Evolutionary conservation across 2,888 invertebrate genomes (phyloP).

Genomic region (Sipha maydis): DNA sequence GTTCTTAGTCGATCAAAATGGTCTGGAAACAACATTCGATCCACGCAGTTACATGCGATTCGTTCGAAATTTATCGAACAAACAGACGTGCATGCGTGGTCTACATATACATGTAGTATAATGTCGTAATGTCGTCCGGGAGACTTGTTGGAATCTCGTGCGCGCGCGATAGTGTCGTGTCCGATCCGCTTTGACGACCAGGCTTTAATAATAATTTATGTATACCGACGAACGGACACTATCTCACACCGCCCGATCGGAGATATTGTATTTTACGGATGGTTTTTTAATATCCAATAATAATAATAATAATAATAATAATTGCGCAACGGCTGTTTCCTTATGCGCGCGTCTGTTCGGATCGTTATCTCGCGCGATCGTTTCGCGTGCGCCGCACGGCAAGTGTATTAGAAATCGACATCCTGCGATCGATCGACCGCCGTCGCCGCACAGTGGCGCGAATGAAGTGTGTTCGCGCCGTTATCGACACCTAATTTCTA

Average conservation of each 20-base stretch:
- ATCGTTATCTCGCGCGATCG: constrained; percentile 30
- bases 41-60: too few species aligned
- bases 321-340: constrained; percentile 25
- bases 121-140: too few species aligned
- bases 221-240: too few species aligned
- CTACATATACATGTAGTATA: too few species aligned
- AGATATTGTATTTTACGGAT: constrained; percentile 18
- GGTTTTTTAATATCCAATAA: constrained; percentile 17
- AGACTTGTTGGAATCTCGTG: too few species aligned
- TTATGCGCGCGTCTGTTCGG: background rate
- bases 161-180: too few species aligned
- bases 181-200: too few species aligned
- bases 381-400: background rate
- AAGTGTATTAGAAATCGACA: constrained; percentile 3
- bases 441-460: background rate
- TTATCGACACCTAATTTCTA: constrained; percentile 47
- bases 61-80: too few species aligned
- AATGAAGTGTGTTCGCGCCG: constrained; percentile 1
- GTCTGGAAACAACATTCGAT: too few species aligned
- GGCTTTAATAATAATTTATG: too few species aligned
- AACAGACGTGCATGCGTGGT: too few species aligned
- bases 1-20: too few species aligned
- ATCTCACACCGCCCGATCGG: background rate
- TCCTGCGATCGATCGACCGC: constrained; percentile 29
- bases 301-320: background rate